Evolutionary conservation across 2,113 vertebrate species (phyloP), one percentile per base, ranked within the genome.

Genomic region (Plestiodon gilberti): DNA sequence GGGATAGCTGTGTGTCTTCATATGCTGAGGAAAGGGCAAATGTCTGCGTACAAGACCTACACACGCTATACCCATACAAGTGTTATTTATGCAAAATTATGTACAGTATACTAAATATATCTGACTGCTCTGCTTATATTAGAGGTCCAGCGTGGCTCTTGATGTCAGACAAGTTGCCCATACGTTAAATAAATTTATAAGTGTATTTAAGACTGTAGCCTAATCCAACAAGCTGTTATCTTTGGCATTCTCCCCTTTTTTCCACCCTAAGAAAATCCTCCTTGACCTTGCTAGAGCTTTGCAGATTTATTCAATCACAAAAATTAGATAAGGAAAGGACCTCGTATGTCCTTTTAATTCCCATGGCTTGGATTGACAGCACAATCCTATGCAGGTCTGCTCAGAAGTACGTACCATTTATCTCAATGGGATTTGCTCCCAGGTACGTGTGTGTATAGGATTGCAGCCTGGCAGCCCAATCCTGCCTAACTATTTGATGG

Each of bases 241-340:
- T 30, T 89, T 84, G 52, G 79, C 17, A 62, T 35, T 0, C 2
- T 85, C 59, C 10, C n/a, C 11, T 84, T 84, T 81, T 81, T 85
- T 74, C 35, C 17, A 62, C 61, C 78, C 17, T 4, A 43, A 69
- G 75, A 75, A 22, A 84, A 90, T 92, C 81, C n/a, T 82, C 11
- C 30, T 10, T 64, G 14, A 18, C 17, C 57, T 28, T 74, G 55
- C 6, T 55, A 85, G 59, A 17, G 38, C 77, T 86, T 90, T 80
- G 76, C 55, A 2, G 25, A 74, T n/a, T 71, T 55, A 15, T 78
- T 73, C 40, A 57, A 55, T 69, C 30, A 33, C 0, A 81, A 11
- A 84, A 89, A 84, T 81, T 73, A 89, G 81, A 87, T 17, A 35
- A 13, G 86, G 2, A 86, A 17, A 62, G 6, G 85, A 59, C 0